phyloP scores from a whole-genome alignment of 2,113 vertebrate genomes.

The Passer domesticus region DNA sequence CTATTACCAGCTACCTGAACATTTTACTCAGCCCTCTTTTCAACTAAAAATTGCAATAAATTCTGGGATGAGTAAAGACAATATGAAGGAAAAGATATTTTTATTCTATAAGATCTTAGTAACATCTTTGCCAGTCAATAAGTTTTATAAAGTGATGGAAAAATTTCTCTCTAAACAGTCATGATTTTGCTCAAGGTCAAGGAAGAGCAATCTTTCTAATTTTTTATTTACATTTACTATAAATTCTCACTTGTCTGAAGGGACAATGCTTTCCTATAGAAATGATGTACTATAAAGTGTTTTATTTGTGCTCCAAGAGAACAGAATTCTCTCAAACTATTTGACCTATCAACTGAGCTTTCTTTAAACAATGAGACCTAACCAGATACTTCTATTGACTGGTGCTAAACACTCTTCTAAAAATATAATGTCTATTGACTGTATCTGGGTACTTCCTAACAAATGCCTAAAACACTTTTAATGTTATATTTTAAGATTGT shows the following conservation, averaged over 20 bases:
- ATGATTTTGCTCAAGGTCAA: neutral
- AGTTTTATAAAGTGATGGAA: neutral
- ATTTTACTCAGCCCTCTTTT: neutral
- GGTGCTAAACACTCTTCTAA: neutral
- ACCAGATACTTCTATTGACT: neutral
- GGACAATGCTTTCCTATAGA: neutral
- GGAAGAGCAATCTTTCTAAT: neutral
- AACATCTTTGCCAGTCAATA: neutral
- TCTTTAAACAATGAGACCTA: neutral
- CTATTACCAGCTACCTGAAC: neutral
- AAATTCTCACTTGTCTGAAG: neutral
- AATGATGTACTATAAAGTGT: neutral
- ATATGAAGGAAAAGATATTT: neutral
- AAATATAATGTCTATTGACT: neutral
- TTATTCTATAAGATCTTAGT: neutral
- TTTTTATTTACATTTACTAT: neutral
- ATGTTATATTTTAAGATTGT: conserved; percentile 7
- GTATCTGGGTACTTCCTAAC: neutral
- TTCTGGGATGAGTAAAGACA: neutral
- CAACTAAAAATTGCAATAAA: neutral
- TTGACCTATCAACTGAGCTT: neutral
- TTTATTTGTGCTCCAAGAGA: neutral
- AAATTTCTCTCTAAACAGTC: neutral
- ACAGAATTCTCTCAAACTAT: neutral
- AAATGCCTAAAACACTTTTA: neutral